A percentile compares a stretch with the other conserved stretches of the same genome.
Conservation (phyloP, 2,888 invertebrate genomes). For the Dexiosoma caninum region DNA sequence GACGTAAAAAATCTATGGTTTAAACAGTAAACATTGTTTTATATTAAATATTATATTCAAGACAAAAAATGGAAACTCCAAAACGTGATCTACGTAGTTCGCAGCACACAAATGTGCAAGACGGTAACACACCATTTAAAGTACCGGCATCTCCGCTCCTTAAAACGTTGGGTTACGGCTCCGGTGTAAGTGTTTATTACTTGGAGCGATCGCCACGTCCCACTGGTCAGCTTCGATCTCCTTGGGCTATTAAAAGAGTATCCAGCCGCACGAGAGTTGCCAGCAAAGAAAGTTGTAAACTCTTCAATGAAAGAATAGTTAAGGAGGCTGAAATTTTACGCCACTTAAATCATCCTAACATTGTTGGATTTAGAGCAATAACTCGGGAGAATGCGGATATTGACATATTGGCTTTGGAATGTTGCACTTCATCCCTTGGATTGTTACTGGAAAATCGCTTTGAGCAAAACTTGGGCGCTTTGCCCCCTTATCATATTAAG, state of each 20-base stretch:
- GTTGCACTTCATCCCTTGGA: constrained; percentile 85
- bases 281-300: constrained; percentile 62
- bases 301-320: constrained; percentile 80
- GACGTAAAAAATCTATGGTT: too few species aligned
- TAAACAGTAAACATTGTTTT: too few species aligned
- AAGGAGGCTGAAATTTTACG: constrained; percentile 85
- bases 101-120: not conserved
- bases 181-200: constrained; percentile 88
- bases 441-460: constrained; percentile 85
- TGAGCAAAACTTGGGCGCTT: constrained; percentile 81
- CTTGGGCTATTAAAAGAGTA: constrained; percentile 91
- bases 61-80: constrained; percentile 53
- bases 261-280: constrained; percentile 76
- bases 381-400: constrained; percentile 72
- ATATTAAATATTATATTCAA: too few species aligned
- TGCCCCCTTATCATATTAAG: constrained; percentile 81
- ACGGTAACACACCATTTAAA: constrained; percentile 70
- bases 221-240: constrained; percentile 84
- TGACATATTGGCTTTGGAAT: constrained; percentile 87
- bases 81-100: constrained; percentile 35
- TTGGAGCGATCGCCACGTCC: constrained; percentile 84
- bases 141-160: constrained; percentile 87
- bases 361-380: constrained; percentile 85
- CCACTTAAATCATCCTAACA: constrained; percentile 87
- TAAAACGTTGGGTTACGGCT: constrained; percentile 86